Evolutionary conservation across 2,888 invertebrate genomes (phyloP).

Genomic region (Agriopis marginaria): DNA sequence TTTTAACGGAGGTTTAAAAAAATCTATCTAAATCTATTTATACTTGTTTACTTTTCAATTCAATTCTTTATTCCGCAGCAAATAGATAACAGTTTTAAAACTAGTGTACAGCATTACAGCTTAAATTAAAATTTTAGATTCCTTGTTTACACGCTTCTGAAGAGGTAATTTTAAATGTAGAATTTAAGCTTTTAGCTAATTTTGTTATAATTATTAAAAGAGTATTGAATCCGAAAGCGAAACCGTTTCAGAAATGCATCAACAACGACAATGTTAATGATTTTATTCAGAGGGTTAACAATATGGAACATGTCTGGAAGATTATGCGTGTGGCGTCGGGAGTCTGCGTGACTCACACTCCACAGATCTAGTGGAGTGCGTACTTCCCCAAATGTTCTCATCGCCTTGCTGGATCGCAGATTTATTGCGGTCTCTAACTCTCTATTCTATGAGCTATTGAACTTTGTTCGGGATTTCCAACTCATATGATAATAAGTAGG

Average conservation of each 20-base stretch:
- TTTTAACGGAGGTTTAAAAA: too few species aligned
- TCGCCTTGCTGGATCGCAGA: slow-evolving; percentile 10
- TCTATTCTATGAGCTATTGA: not conserved
- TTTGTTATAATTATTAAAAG: not conserved
- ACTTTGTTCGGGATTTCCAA: slow-evolving; percentile 3
- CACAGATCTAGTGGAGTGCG: not conserved
- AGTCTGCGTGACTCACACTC: slow-evolving; percentile 52
- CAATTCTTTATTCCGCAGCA: too few species aligned
- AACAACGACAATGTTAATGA: not conserved
- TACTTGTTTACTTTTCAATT: too few species aligned
- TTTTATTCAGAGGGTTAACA: slow-evolving; percentile 2
- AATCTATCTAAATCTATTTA: too few species aligned
- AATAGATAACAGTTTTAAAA: too few species aligned
- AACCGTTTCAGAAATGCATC: not conserved
- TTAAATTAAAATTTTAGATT: not conserved
- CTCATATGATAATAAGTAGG: not conserved
- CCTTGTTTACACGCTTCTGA: not conserved
- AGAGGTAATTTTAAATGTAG: not conserved
- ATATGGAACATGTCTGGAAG: slow-evolving; percentile 22
- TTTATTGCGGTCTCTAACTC: slow-evolving; percentile 7
- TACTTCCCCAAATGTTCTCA: slow-evolving; percentile 19
- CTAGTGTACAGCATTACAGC: not conserved
- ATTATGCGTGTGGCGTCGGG: slow-evolving; percentile 45
- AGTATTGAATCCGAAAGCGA: not conserved
- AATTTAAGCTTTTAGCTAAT: not conserved